Evolutionary conservation across 2,888 invertebrate genomes (phyloP).

Genomic region (Ectemnius lituratus): DNA sequence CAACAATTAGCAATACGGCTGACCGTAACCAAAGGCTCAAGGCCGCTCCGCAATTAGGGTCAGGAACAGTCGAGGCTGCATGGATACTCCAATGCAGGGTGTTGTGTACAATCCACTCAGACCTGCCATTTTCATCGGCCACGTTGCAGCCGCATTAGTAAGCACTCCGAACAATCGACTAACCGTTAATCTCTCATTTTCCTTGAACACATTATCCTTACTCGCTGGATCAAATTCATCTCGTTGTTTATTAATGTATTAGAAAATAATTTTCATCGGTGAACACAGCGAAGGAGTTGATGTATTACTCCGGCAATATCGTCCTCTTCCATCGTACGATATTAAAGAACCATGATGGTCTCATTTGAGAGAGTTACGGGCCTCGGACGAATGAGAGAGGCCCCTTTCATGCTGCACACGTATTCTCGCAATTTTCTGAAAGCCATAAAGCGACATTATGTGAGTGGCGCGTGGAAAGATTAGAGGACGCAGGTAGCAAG

Average conservation of each 20-base stretch:
- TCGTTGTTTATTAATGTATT: too few species aligned
- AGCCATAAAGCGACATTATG: slow-evolving; percentile 19
- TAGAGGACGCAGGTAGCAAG: slow-evolving; percentile 15
- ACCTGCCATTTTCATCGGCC: slow-evolving; percentile 27
- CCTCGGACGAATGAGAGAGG: background rate
- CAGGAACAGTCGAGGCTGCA: slow-evolving; percentile 43
- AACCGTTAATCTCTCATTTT: too few species aligned
- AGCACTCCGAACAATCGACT: slow-evolving; percentile 42
- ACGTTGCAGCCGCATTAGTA: slow-evolving; percentile 28
- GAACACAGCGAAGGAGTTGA: too few species aligned
- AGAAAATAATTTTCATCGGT: too few species aligned
- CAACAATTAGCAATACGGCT: background rate
- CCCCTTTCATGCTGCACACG: slow-evolving; percentile 7
- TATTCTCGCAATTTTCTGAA: slow-evolving; percentile 25
- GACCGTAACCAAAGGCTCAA: slow-evolving; percentile 19
- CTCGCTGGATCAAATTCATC: too few species aligned
- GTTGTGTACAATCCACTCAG: background rate
- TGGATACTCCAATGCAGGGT: slow-evolving; percentile 27
- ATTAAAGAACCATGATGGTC: too few species aligned
- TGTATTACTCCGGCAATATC: too few species aligned
- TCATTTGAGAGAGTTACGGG: too few species aligned
- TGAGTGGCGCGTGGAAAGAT: background rate
- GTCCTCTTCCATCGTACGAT: too few species aligned
- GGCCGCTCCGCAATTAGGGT: slow-evolving; percentile 35
- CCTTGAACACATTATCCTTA: too few species aligned